phyloP scores from a whole-genome alignment of 2,888 invertebrate genomes.

The Lepidochitona cinerea region DNA sequence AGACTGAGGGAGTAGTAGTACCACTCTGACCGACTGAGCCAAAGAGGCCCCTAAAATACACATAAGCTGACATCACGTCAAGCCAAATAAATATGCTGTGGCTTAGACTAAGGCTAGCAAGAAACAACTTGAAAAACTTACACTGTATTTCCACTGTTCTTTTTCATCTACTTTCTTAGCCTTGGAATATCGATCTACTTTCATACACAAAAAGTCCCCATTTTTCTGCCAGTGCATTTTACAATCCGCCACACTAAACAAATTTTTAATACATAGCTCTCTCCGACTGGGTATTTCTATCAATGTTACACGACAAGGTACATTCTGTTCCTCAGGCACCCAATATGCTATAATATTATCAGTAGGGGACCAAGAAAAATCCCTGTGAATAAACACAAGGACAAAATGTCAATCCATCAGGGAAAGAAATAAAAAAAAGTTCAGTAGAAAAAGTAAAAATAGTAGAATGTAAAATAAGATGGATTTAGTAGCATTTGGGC shows the following conservation, averaged over 20 bases:
- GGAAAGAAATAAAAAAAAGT: no score
- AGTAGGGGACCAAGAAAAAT: conserved; percentile 98
- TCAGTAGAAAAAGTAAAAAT: no score
- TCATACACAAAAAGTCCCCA: conserved; percentile 97
- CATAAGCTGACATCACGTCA: no score
- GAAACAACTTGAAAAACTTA: conserved; percentile 66
- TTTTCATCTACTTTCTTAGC: conserved; percentile 89
- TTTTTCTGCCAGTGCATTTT: conserved; percentile 99
- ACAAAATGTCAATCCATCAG: no score
- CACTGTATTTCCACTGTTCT: conserved; percentile 89
- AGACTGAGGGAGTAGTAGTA: no score
- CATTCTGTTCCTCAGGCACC: conserved; percentile 95
- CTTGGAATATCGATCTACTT: conserved; percentile 90
- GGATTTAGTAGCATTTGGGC: no score
- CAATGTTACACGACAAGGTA: conserved; percentile 94
- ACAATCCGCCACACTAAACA: conserved; percentile 98
- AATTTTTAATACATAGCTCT: conserved; percentile 86
- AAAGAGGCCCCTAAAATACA: no score
- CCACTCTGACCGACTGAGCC: no score
- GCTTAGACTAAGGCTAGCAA: no score
- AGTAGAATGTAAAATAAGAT: no score
- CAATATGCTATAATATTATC: conserved; percentile 97
- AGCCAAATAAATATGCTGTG: no score
- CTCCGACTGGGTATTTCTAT: conserved; percentile 85
- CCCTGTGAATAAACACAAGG: no score